Conservation (phyloP, 2,888 invertebrate species). For the Leptogaster cylindrica region DNA sequence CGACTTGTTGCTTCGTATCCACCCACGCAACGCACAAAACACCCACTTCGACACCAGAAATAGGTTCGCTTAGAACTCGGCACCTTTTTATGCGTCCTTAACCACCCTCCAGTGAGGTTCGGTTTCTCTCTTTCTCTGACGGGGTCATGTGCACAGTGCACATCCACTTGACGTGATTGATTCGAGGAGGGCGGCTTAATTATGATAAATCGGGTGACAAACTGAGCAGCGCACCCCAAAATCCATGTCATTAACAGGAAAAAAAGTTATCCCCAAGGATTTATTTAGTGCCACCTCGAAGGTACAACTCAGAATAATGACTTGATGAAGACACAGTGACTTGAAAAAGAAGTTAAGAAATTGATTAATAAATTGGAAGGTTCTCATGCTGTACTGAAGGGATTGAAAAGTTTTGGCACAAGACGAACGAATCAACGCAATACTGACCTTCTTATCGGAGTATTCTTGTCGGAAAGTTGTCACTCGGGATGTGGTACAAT, state of each 20-base stretch:
- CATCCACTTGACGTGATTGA: slow-evolving; percentile 27
- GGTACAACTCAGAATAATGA: not conserved
- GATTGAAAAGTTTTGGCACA: no score
- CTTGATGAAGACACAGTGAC: not conserved
- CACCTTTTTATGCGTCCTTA: no score
- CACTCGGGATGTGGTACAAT: no score
- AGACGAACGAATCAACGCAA: no score
- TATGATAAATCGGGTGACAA: slow-evolving; percentile 29
- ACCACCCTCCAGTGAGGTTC: no score
- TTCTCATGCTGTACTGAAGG: no score
- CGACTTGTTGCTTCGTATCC: slow-evolving; percentile 18
- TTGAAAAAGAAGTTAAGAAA: no score
- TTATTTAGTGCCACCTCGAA: not conserved
- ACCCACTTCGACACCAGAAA: not conserved
- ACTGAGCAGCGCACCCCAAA: slow-evolving; percentile 20
- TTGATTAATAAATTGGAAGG: no score
- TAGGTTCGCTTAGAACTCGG: no score
- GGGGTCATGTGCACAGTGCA: slow-evolving; percentile 5
- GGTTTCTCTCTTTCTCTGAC: no score
- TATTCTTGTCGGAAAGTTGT: no score
- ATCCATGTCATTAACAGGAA: slow-evolving; percentile 17
- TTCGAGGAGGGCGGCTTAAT: slow-evolving; percentile 24
- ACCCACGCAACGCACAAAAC: not conserved
- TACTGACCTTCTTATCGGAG: no score
- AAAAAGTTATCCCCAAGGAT: slow-evolving; percentile 20